A percentile compares a stretch with the other conserved stretches of the same genome.
These are phyloP conservation scores for Agriopis aurantiaria DNA, from an alignment of 2,888 invertebrate species.

Conservation along the genomic window DNA sequence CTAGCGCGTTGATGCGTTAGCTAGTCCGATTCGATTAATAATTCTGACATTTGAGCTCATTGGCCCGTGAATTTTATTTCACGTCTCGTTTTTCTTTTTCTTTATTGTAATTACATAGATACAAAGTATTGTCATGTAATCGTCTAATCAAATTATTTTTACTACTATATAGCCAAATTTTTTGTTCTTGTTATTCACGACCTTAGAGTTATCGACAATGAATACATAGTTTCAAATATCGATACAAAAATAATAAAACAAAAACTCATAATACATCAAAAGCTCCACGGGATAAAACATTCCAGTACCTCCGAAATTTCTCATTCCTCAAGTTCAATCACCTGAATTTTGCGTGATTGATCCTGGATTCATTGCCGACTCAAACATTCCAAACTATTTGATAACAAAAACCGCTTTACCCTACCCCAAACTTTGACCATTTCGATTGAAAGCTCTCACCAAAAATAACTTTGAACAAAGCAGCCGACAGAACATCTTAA, in stretches of 20 bases:
- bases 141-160: too few species aligned
- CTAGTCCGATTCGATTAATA: slow-evolving; percentile 69
- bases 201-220: not conserved
- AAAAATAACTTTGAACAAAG: slow-evolving; percentile 52
- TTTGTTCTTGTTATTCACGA: not conserved
- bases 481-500: slow-evolving; percentile 54
- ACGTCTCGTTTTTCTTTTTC: slow-evolving; percentile 1
- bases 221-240: not conserved
- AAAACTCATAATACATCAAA: slow-evolving; percentile 14
- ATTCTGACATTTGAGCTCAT: slow-evolving; percentile 59
- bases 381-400: slow-evolving; percentile 61
- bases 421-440: slow-evolving; percentile 47
- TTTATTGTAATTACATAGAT: too few species aligned
- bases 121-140: too few species aligned
- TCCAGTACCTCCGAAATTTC: slow-evolving; percentile 31
- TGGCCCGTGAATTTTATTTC: slow-evolving; percentile 29
- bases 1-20: slow-evolving; percentile 53
- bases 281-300: slow-evolving; percentile 18
- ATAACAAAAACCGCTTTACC: slow-evolving; percentile 67
- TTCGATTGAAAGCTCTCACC: slow-evolving; percentile 42
- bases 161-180: too few species aligned
- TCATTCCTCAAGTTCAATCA: slow-evolving; percentile 46
- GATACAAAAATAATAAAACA: not conserved
- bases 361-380: slow-evolving; percentile 49
- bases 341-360: slow-evolving; percentile 51